These are phyloP conservation scores for Platycnemis pennipes DNA, from an alignment of 2,888 invertebrate genomes.

Conservation along the genomic window DNA sequence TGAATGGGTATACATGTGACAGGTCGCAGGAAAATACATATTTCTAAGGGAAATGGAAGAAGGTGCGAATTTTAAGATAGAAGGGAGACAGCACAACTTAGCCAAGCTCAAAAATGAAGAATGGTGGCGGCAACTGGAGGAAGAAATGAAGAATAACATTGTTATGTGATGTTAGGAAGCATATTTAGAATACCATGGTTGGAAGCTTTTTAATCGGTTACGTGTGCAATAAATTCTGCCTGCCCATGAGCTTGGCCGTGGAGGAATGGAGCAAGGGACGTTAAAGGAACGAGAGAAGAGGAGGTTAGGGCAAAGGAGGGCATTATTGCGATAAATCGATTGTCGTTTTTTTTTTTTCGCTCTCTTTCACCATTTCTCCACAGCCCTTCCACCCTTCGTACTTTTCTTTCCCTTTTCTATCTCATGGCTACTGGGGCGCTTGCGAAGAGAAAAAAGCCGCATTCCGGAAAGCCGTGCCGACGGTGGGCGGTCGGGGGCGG, in stretches of 20 bases:
- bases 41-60: too few species aligned
- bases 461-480: background rate
- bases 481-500: background rate
- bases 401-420: background rate
- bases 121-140: background rate
- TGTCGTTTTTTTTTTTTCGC: background rate
- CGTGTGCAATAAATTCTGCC: slow-evolving; percentile 30
- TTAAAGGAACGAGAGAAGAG: background rate
- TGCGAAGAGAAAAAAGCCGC: slow-evolving; percentile 1
- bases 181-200: slow-evolving; percentile 42
- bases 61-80: background rate
- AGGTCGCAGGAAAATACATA: too few species aligned
- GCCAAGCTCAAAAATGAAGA: background rate
- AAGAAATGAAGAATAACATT: slow-evolving; percentile 1
- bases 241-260: background rate
- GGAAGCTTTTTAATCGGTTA: slow-evolving; percentile 41
- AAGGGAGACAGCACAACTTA: background rate
- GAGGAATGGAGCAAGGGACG: background rate
- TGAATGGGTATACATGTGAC: too few species aligned
- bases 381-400: background rate
- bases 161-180: background rate
- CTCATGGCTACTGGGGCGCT: background rate
- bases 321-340: slow-evolving; percentile 53
- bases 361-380: background rate
- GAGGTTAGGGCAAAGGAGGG: background rate